Percentiles rank a stretch among this genome's conserved stretches.
Evolutionary conservation across 2,888 invertebrate genomes (phyloP).

Genomic region (Diadegma fenestrale): DNA sequence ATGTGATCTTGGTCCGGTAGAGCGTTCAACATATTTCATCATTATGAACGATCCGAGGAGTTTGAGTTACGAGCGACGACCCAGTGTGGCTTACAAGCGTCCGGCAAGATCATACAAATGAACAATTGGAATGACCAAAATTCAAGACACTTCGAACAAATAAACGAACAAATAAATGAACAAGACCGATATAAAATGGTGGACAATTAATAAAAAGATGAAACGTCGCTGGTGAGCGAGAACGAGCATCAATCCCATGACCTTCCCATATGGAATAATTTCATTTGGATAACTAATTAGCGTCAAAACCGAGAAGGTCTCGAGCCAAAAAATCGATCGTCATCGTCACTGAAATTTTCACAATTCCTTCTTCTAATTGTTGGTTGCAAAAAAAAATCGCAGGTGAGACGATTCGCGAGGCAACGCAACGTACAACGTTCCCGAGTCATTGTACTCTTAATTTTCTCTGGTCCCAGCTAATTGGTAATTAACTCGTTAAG

Average conservation of each 20-base stretch:
- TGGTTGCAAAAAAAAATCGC: not conserved
- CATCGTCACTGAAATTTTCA: not conserved
- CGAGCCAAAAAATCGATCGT: not conserved
- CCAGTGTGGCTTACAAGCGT: constrained; percentile 12
- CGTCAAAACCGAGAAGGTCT: not conserved
- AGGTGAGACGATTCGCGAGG: no score
- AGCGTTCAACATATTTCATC: constrained; percentile 32
- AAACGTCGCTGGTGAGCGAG: constrained; percentile 20
- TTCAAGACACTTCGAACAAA: not conserved
- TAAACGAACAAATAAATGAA: not conserved
- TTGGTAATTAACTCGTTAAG: no score
- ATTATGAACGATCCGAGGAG: not conserved
- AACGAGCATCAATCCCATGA: not conserved
- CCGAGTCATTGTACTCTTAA: not conserved
- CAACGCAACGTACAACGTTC: not conserved
- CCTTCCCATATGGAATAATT: not conserved
- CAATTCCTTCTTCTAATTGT: not conserved
- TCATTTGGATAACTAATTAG: not conserved
- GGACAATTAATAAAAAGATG: constrained; percentile 22
- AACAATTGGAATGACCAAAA: constrained; percentile 9
- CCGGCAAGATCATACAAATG: constrained; percentile 28
- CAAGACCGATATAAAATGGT: constrained; percentile 16
- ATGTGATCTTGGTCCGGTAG: constrained; percentile 11
- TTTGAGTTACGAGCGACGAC: not conserved
- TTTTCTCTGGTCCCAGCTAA: not conserved